Percentiles rank a stretch among this genome's conserved stretches.
These are phyloP conservation scores for Hippocampus mohnikei DNA, from an alignment of 2,113 vertebrate species.

Conservation along the genomic window DNA sequence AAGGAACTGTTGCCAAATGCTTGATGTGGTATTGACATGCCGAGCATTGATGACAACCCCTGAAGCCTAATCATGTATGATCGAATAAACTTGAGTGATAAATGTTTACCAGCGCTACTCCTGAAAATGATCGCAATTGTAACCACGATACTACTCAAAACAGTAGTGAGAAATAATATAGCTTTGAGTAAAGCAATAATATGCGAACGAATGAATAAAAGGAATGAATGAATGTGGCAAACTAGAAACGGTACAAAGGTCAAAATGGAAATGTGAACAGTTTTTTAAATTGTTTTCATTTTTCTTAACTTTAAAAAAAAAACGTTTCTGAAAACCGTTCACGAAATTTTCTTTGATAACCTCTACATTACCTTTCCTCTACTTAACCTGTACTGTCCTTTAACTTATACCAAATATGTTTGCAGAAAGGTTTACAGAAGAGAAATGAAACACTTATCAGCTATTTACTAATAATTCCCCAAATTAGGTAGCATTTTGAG, in stretches of 20 bases:
- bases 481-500: not conserved
- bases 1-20: not conserved
- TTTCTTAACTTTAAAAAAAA: no score
- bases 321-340: no score
- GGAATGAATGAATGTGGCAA: no score
- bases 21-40: no score
- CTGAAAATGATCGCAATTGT: not conserved
- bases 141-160: not conserved
- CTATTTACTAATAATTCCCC: not conserved
- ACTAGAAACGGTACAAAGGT: no score
- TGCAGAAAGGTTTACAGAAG: not conserved
- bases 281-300: no score
- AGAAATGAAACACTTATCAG: not conserved
- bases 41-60: not conserved
- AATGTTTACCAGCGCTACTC: not conserved
- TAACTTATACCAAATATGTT: not conserved
- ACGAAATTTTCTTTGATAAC: no score
- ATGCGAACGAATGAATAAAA: no score
- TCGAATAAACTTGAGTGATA: not conserved
- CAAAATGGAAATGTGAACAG: no score
- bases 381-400: no score
- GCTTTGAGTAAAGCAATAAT: no score
- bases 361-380: no score
- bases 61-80: not conserved
- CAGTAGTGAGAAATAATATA: not conserved